Percentiles rank a stretch among this genome's conserved stretches.
These are phyloP conservation scores for Aleadryas rufinucha DNA, from an alignment of 2,113 vertebrate genomes.

Conservation along the genomic window DNA sequence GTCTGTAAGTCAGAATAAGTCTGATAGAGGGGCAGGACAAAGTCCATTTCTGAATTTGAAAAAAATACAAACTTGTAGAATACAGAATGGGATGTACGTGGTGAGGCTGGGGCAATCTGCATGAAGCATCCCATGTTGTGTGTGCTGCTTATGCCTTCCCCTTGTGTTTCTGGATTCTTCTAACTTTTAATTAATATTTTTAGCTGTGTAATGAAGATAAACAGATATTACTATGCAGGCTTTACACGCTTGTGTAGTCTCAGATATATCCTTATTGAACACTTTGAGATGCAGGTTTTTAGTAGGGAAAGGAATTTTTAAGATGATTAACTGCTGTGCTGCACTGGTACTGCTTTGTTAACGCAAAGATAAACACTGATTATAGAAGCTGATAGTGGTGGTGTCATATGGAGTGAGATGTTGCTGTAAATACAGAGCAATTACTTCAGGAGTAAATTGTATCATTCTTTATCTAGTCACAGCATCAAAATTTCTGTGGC, in stretches of 20 bases:
- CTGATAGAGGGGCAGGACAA: neutral
- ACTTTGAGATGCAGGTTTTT: neutral
- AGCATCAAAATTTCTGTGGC: neutral
- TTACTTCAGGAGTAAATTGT: neutral
- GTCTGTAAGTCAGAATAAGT: neutral
- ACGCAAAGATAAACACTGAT: neutral
- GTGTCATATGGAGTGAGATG: neutral
- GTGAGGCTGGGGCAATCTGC: neutral
- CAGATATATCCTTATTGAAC: neutral
- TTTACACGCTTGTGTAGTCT: neutral
- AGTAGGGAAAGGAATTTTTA: neutral
- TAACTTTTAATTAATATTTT: neutral
- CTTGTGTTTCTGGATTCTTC: neutral
- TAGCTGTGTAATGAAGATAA: neutral
- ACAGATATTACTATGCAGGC: neutral
- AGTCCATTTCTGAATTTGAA: neutral
- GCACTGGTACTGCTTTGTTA: neutral
- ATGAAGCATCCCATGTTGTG: neutral
- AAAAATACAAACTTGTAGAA: neutral
- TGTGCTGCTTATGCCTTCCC: neutral
- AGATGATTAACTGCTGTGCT: neutral
- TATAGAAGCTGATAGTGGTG: neutral
- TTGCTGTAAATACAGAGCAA: neutral
- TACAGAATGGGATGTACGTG: neutral
- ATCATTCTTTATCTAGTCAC: neutral